Percentiles rank a stretch among this genome's conserved stretches.
Evolutionary conservation across 2,797 vertebrate genomes (phyloP).

Genomic region (Phylloscopus collybita): DNA sequence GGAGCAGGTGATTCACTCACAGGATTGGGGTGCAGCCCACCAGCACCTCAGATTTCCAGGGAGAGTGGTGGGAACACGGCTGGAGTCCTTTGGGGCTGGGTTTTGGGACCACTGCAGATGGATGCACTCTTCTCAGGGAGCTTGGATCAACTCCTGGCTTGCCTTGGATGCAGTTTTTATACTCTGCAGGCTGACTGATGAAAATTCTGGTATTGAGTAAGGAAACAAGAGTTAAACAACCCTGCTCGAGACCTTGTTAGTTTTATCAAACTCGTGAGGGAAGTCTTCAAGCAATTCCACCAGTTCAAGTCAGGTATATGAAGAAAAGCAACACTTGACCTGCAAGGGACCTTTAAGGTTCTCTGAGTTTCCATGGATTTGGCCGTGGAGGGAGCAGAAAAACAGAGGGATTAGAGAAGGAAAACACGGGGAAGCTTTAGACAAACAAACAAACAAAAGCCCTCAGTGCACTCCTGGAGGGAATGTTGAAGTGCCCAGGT

Average conservation of each 20-base stretch:
- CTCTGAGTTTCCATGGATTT: not conserved
- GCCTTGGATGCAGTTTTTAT: not conserved
- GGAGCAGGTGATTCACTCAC: accelerated
- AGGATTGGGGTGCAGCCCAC: not conserved
- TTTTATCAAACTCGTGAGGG: not conserved
- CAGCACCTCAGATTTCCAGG: not conserved
- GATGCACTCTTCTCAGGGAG: not conserved
- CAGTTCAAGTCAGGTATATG: not conserved
- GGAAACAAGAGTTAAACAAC: not conserved
- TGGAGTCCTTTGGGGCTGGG: not conserved
- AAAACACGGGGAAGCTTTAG: not conserved
- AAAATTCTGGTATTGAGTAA: not conserved
- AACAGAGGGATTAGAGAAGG: not conserved
- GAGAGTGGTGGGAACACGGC: not conserved
- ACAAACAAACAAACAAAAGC: not conserved
- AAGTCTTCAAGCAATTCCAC: not conserved
- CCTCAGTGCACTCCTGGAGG: not conserved
- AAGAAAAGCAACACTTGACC: not conserved
- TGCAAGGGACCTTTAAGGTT: not conserved
- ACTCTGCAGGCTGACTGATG: not conserved
- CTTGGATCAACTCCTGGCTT: not conserved
- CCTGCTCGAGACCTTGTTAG: not conserved
- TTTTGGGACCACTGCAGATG: not conserved
- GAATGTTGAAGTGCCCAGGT: not conserved
- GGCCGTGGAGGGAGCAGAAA: not conserved